These are phyloP conservation scores for Phrixothrix hirtus DNA, from an alignment of 2,888 invertebrate species.

Conservation along the genomic window DNA sequence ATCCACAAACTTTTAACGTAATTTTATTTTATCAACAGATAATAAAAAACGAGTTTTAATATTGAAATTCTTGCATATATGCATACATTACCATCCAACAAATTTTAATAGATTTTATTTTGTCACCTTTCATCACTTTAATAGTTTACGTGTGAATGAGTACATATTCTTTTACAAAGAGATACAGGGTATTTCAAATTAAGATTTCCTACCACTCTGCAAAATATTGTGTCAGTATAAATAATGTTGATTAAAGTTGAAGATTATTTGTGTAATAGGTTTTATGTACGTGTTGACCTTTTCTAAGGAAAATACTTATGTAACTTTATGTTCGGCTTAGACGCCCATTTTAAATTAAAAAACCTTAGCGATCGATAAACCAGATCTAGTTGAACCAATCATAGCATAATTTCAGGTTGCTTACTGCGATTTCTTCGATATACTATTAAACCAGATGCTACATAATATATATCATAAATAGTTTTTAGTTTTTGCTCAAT, in stretches of 20 bases:
- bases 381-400: slow-evolving; percentile 15
- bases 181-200: too few relatives aligned
- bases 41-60: slow-evolving; percentile 25
- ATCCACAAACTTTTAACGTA: slow-evolving; percentile 21
- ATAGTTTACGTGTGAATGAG: background rate
- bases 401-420: slow-evolving; percentile 23
- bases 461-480: slow-evolving; percentile 25
- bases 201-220: too few relatives aligned
- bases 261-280: too few relatives aligned
- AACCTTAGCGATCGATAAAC: slow-evolving; percentile 13
- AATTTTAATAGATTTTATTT: slow-evolving; percentile 10
- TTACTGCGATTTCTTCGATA: slow-evolving; percentile 21
- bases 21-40: slow-evolving; percentile 27
- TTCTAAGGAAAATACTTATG: too few relatives aligned
- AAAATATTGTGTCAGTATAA: background rate
- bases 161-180: too few relatives aligned
- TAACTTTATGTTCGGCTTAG: slow-evolving; percentile 1
- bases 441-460: slow-evolving; percentile 19
- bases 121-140: slow-evolving; percentile 15
- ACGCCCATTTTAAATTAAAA: slow-evolving; percentile 4
- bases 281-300: too few relatives aligned
- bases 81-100: slow-evolving; percentile 13
- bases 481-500: slow-evolving; percentile 43
- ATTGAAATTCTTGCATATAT: slow-evolving; percentile 23
- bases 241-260: too few relatives aligned